phyloP scores from a whole-genome alignment of 2,888 invertebrate species.

The Chymomyza fuscimana region DNA sequence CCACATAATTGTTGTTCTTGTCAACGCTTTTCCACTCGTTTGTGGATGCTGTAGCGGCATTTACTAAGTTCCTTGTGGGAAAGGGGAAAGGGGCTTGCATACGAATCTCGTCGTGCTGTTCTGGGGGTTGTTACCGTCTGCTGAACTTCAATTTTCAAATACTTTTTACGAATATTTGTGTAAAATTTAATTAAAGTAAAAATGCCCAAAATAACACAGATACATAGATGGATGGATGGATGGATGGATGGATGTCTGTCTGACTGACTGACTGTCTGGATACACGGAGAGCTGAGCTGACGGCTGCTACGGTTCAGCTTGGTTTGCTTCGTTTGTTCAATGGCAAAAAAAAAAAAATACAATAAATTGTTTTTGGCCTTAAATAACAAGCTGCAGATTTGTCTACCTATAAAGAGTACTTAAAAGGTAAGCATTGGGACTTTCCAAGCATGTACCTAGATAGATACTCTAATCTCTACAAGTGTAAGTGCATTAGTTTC shows the following conservation, averaged over 20 bases:
- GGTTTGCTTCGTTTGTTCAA: no score
- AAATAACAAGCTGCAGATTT: neutral
- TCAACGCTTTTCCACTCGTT: neutral
- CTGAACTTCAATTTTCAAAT: constrained; percentile 60
- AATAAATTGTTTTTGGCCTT: neutral
- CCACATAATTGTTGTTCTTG: constrained; percentile 8
- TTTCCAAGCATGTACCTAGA: no score
- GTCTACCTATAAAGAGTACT: neutral
- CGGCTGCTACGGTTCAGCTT: neutral
- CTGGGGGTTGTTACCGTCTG: constrained; percentile 5
- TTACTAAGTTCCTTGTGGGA: neutral
- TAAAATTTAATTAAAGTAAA: constrained; percentile 70
- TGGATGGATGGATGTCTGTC: constrained; percentile 13
- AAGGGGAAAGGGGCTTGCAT: no score
- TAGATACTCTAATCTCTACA: neutral
- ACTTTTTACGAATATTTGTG: constrained; percentile 66
- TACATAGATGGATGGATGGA: constrained; percentile 14
- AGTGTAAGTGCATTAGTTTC: neutral
- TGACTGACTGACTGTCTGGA: neutral
- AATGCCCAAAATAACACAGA: constrained; percentile 62
- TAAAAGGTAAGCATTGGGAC: neutral
- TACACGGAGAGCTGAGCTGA: constrained; percentile 10
- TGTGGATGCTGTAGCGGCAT: neutral
- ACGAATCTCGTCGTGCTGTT: neutral
- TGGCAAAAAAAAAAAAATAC: neutral